Evolutionary conservation across 2,797 vertebrate species (phyloP).

Genomic region (Staurois parvus): DNA sequence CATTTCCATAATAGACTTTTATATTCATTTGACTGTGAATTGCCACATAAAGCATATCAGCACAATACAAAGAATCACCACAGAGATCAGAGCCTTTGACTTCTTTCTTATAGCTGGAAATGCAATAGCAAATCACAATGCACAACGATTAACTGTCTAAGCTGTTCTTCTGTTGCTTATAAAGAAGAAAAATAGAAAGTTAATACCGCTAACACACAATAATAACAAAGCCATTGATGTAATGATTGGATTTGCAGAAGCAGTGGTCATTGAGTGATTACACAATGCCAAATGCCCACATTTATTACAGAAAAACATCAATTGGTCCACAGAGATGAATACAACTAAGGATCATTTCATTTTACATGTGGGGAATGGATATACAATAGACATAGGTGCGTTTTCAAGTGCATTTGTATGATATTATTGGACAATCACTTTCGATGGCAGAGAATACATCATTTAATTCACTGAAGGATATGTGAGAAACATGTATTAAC

Average conservation of each 20-base stretch:
- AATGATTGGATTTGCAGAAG: constrained; percentile 60
- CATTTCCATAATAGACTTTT: constrained; percentile 29
- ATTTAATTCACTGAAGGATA: neutral
- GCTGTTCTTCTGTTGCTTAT: constrained; percentile 23
- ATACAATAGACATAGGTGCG: neutral
- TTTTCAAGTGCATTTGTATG: neutral
- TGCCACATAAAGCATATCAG: constrained; percentile 37
- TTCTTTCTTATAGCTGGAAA: constrained; percentile 61
- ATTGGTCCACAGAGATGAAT: constrained; percentile 64
- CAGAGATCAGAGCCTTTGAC: constrained; percentile 29
- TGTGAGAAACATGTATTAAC: too few relatives aligned
- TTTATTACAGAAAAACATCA: constrained; percentile 64
- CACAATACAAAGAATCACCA: constrained; percentile 17
- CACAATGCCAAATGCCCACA: constrained; percentile 54
- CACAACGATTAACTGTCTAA: constrained; percentile 65
- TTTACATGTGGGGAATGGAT: neutral
- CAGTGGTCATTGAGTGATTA: constrained; percentile 57
- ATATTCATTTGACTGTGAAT: constrained; percentile 34
- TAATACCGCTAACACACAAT: constrained; percentile 41
- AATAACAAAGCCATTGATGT: constrained; percentile 55
- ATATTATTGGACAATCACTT: neutral
- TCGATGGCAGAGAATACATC: neutral
- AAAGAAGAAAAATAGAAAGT: constrained; percentile 61
- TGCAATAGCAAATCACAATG: constrained; percentile 64
- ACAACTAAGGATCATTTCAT: constrained; percentile 38